Conservation (phyloP, 2,888 invertebrate genomes). For the Aphodius granarius region DNA sequence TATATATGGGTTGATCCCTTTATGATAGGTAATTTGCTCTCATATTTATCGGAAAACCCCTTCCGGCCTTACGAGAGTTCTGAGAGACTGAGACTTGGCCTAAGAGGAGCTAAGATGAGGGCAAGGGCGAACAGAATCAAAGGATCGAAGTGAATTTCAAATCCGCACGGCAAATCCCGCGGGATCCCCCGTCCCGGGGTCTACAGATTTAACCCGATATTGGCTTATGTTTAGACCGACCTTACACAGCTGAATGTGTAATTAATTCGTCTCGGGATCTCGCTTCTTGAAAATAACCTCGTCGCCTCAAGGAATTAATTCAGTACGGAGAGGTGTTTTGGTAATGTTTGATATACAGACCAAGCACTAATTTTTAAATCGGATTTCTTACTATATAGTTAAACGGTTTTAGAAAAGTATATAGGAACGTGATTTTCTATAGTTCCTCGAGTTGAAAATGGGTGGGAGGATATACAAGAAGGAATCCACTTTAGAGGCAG, state of each 20-base stretch:
- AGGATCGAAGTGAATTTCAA: not conserved
- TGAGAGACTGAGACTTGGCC: not conserved
- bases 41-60: constrained; percentile 11
- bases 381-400: not conserved
- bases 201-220: not conserved
- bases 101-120: not conserved
- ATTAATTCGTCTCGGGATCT: not conserved
- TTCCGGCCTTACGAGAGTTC: not conserved
- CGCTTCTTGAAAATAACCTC: not conserved
- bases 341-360: not conserved
- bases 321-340: not conserved
- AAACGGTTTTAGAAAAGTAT: not conserved
- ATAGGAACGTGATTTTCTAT: not conserved
- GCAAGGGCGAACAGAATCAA: not conserved
- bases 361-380: not conserved
- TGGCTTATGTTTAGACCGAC: not conserved
- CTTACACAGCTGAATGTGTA: not conserved
- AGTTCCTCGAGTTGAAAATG: not conserved
- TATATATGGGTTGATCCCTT: constrained; percentile 2
- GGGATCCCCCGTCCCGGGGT: not conserved
- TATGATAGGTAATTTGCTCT: constrained; percentile 12
- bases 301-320: not conserved
- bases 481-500: constrained; percentile 34
- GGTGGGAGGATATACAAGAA: not conserved
- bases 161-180: not conserved